Conservation (phyloP, 2,113 vertebrate genomes). For the Okapia johnstoni region DNA sequence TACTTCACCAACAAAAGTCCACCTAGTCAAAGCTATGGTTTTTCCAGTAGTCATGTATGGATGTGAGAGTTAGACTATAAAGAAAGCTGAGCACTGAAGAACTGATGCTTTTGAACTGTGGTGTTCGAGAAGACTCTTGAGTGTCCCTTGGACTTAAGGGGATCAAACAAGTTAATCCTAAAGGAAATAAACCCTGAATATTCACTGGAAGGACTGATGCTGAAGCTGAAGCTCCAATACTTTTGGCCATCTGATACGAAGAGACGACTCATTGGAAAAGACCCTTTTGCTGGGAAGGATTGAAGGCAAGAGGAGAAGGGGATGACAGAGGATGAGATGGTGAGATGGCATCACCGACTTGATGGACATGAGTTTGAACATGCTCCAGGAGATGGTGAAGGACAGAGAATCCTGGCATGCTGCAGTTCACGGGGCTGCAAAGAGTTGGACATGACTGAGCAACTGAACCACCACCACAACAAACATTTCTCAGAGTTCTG, state of each 20-base stretch:
- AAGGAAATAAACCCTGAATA: not conserved
- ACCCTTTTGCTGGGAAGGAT: not conserved
- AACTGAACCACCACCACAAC: not conserved
- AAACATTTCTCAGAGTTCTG: not conserved
- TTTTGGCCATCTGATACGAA: not conserved
- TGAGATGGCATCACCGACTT: not conserved
- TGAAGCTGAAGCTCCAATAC: not conserved
- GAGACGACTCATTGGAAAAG: not conserved
- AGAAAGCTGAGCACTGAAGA: not conserved
- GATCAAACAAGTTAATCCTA: not conserved
- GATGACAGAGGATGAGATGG: not conserved
- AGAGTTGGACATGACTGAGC: not conserved
- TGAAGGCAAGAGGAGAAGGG: not conserved
- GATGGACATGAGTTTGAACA: not conserved
- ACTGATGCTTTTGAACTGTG: not conserved
- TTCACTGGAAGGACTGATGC: not conserved
- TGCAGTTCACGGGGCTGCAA: not conserved
- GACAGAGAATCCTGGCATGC: not conserved
- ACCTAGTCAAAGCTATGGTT: not conserved
- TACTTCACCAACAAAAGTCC: fast-evolving
- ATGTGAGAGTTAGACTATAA: not conserved
- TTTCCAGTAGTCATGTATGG: not conserved
- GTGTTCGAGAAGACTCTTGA: not conserved
- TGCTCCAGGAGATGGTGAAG: not conserved
- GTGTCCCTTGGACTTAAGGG: not conserved